phyloP scores from a whole-genome alignment of 2,797 vertebrate species.

The Eupleurogrammus muticus region DNA sequence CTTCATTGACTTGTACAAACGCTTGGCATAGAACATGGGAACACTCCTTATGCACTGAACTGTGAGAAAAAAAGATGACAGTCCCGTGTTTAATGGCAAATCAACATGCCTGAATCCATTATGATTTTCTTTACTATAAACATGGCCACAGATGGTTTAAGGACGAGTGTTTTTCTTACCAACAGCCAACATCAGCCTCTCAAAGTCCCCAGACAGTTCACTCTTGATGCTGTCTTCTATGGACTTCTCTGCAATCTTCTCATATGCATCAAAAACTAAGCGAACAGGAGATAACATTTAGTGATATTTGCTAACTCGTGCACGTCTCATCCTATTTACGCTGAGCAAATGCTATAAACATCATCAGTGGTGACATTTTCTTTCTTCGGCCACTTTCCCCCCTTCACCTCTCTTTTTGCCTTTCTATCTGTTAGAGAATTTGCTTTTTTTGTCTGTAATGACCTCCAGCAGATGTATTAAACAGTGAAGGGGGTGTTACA shows the following conservation, averaged over 20 bases:
- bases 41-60: constrained; percentile 92
- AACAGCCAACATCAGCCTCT: constrained; percentile 95
- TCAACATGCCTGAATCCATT: not conserved
- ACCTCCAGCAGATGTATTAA: not conserved
- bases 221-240: constrained; percentile 94
- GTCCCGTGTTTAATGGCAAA: constrained; percentile 5
- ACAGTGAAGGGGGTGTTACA: not conserved
- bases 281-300: not conserved
- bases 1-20: constrained; percentile 98
- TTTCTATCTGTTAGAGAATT: too few species aligned
- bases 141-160: not conserved
- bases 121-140: not conserved
- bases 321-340: too few species aligned
- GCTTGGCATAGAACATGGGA: constrained; percentile 92
- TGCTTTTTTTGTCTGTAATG: not conserved
- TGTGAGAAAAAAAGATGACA: constrained; percentile 60
- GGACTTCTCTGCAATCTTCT: constrained; percentile 89
- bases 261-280: constrained; percentile 94
- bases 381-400: not conserved
- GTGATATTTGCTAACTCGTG: not conserved
- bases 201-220: constrained; percentile 96
- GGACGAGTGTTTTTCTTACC: constrained; percentile 82
- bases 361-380: not conserved
- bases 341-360: not conserved
- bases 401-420: too few species aligned